A percentile compares a stretch with the other conserved stretches of the same genome.
Evolutionary conservation across 1,140 invertebrate species (phyloP).

Genomic region (Mesaphorura yosii): DNA sequence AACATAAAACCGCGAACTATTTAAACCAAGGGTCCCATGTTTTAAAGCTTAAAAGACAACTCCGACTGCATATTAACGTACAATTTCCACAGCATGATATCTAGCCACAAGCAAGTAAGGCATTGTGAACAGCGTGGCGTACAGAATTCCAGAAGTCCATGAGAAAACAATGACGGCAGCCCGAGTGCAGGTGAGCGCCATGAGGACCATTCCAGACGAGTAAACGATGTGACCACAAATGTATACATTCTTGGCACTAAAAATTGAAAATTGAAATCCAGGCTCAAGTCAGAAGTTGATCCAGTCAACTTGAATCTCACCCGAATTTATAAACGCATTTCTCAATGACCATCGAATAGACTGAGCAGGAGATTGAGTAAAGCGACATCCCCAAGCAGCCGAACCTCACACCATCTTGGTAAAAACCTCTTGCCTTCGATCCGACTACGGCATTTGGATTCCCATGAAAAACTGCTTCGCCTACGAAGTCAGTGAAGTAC

Average conservation of each 20-base stretch:
- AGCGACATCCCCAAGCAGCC: conserved; percentile 94
- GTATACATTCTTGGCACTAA: conserved; percentile 72
- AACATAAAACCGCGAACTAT: conserved; percentile 19
- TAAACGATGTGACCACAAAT: conserved; percentile 83
- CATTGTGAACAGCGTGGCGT: conserved; percentile 94
- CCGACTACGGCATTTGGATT: conserved; percentile 67
- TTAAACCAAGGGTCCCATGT: not conserved
- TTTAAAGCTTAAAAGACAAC: not conserved
- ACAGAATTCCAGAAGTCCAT: conserved; percentile 88
- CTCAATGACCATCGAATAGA: conserved; percentile 82
- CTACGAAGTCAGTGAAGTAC: conserved; percentile 95
- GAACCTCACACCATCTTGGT: conserved; percentile 83
- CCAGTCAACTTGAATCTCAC: too few species aligned
- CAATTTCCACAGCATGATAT: conserved; percentile 75
- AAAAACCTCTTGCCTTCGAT: conserved; percentile 47
- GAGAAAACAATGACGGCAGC: conserved; percentile 76
- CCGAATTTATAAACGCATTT: conserved; percentile 68
- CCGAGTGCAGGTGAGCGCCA: conserved; percentile 65
- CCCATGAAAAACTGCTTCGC: conserved; percentile 85
- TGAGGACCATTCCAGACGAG: conserved; percentile 72
- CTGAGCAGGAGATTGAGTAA: conserved; percentile 86
- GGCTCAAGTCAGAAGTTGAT: not conserved
- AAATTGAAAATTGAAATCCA: not conserved
- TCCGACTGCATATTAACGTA: conserved; percentile 38
- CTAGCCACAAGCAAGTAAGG: conserved; percentile 85